Base-by-base conservation (phyloP, 1,140 invertebrate genomes). In the Amyelois transitella region DNA sequence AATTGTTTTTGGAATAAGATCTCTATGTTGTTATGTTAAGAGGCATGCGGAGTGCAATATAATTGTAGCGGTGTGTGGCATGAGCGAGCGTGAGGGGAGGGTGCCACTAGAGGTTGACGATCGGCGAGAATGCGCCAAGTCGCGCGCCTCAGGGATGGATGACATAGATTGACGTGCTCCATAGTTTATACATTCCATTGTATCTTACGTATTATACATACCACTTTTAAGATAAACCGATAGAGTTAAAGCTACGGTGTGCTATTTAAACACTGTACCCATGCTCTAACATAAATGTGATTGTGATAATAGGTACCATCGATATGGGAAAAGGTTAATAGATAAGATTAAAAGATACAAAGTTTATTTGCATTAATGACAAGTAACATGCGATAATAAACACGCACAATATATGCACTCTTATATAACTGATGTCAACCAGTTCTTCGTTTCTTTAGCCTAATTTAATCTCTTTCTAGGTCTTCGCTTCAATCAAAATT, bases 81-180 rank as follows among this genome's bases (percentile, higher is more conserved):
- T 64, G 32, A 14, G 53, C 43, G 53, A 56, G 43, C 51, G 49
- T 43, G 58, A 44, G 66, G 66, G 57, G 55, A 53, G 50, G 56
- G 63, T 60, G 25, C 62, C 60, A n/a, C n/a, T n/a, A 65, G 77
- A 82, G 81, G 79, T 85, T 85, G 79, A 85, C 75, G 81, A 67
- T 85, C 79, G 69, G 68, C 69, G 77, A 77, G 79, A 84, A 77
- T 80, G 77, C 72, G 74, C 76, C 71, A 64, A 65, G 69, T 51
- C 62, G 64, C 67, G 68, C 77, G 70, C 77, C 73, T 75, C 70
- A 55, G 25, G 25, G 25, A 10, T 28, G 25, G 64, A 54, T 60
- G 54, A 51, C 54, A n/a, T n/a, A 59, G 60, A 62, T 62, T 70
- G 65, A 75, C 66, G 64, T 63, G 62, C n/a, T 73, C 22, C 22